Evolutionary conservation across 2,113 vertebrate species (phyloP).

Genomic region (Tursiops truncatus): DNA sequence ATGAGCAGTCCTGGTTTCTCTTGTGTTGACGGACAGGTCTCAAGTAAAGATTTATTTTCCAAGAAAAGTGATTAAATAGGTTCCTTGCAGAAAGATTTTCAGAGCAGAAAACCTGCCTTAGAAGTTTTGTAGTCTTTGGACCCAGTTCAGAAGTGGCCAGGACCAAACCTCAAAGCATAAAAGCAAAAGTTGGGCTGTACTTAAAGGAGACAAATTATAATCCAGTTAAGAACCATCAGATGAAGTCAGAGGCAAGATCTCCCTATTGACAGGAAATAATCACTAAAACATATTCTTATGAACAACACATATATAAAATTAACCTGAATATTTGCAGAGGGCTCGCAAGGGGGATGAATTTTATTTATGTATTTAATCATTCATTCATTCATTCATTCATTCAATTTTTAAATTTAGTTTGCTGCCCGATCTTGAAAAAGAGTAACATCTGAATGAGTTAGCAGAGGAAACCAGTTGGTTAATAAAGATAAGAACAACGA

Average conservation of each 20-base stretch:
- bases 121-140: slow-evolving; percentile 7
- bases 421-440: slow-evolving; percentile 3
- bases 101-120: not conserved
- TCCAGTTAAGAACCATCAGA: not conserved
- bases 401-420: slow-evolving; percentile 1
- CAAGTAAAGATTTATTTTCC: slow-evolving; percentile 45
- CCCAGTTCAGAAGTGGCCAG: slow-evolving; percentile 4
- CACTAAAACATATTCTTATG: not conserved
- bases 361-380: not conserved
- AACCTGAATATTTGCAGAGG: slow-evolving; percentile 9
- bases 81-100: slow-evolving; percentile 12
- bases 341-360: not conserved
- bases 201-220: not conserved
- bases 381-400: not conserved
- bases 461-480: slow-evolving; percentile 39
- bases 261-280: not conserved
- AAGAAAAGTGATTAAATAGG: not conserved
- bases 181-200: not conserved
- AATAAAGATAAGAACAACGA: not conserved
- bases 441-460: slow-evolving; percentile 26
- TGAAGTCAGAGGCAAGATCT: not conserved
- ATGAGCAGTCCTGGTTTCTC: not conserved
- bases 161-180: not conserved
- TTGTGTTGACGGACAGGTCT: not conserved
- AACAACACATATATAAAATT: not conserved